These are phyloP conservation scores for Aporophyla lueneburgensis DNA, from an alignment of 2,888 invertebrate genomes.

Conservation along the genomic window DNA sequence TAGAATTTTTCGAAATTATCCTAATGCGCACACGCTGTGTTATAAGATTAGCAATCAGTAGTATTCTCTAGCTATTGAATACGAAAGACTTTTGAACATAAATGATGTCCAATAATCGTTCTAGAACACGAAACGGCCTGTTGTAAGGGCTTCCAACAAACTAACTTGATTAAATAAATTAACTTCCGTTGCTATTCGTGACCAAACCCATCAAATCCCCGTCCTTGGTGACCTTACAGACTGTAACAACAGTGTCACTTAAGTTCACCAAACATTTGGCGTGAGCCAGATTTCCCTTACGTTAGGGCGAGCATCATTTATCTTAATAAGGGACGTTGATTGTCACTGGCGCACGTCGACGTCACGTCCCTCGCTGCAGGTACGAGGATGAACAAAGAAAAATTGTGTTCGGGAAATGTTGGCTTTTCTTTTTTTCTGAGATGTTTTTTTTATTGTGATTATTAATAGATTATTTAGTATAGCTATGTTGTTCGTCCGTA, in stretches of 20 bases:
- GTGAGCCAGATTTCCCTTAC: constrained; percentile 37
- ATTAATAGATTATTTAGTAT: background rate
- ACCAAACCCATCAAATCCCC: constrained; percentile 11
- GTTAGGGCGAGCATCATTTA: constrained; percentile 64
- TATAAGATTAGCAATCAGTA: background rate
- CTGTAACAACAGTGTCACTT: constrained; percentile 13
- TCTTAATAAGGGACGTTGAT: constrained; percentile 73
- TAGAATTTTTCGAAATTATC: background rate
- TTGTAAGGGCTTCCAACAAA: background rate
- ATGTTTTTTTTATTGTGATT: background rate
- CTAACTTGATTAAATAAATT: background rate
- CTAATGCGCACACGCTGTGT: background rate
- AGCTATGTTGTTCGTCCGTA: too few relatives aligned
- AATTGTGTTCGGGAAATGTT: constrained; percentile 29
- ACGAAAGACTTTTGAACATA: background rate
- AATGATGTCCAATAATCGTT: background rate
- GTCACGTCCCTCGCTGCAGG: constrained; percentile 36
- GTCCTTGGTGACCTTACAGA: constrained; percentile 18
- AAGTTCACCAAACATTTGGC: constrained; percentile 44
- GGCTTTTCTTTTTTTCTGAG: background rate
- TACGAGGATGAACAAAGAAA: constrained; percentile 38
- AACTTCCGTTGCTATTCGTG: constrained; percentile 16
- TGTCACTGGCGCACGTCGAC: constrained; percentile 56
- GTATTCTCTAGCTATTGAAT: background rate
- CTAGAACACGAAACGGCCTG: background rate